Conservation (phyloP, 1,140 invertebrate genomes). For the Copidosoma floridanum region DNA sequence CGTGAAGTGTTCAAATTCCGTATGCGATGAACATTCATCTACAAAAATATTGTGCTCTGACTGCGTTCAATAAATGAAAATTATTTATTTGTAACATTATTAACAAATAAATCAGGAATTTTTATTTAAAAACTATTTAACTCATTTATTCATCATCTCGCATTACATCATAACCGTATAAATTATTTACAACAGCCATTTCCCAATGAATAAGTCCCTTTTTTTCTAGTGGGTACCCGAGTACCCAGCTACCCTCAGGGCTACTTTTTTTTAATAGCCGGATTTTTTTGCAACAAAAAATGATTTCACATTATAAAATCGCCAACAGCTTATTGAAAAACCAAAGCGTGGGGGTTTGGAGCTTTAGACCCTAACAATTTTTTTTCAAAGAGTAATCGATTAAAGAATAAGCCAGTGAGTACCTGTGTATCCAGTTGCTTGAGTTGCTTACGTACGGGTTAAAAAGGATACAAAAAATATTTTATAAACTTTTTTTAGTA, state of each 20-base stretch:
- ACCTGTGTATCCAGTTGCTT: no score
- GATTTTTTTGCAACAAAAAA: background rate
- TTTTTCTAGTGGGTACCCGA: background rate
- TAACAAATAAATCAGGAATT: background rate
- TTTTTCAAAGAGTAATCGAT: background rate
- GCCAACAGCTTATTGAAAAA: background rate
- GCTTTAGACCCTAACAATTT: background rate
- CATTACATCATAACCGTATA: background rate
- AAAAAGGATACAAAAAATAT: no score
- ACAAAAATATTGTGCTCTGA: background rate
- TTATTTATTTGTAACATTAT: background rate
- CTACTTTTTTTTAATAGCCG: background rate
- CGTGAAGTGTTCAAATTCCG: background rate
- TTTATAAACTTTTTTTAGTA: no score
- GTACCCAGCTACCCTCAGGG: background rate
- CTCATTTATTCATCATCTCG: background rate
- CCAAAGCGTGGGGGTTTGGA: background rate
- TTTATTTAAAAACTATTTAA: background rate
- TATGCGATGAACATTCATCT: background rate
- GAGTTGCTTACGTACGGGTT: no score
- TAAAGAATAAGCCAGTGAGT: no score
- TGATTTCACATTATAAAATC: background rate
- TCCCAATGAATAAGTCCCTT: background rate
- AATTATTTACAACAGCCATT: background rate
- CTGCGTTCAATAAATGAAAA: background rate